Evolutionary conservation across 2,888 invertebrate genomes (phyloP), one percentile per base, ranked within the genome.

Genomic region (Seira ritae): DNA sequence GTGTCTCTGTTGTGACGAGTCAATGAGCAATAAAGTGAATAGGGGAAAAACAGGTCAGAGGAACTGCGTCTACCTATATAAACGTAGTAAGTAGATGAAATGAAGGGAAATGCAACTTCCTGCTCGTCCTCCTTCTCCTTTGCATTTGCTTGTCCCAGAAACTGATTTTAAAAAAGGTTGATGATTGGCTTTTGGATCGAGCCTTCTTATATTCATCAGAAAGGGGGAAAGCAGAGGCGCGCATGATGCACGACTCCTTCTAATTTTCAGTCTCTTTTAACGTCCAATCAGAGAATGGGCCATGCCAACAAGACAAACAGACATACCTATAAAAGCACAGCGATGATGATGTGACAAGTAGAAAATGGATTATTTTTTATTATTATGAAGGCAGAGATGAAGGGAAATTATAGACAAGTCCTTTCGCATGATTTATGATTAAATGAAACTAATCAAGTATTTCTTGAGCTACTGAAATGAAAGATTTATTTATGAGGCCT

Each of bases 101-200:
- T 24, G 73, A 77, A 72, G 77, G 77, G 82, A 82, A 82, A 77
- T 77, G 77, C 82, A 73, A 73, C 82, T 82, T 82, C 82, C 77
- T 82, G 81, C 73, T 82, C 72, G 82, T 82, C 77, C 77, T 82
- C 77, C 77, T 82, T 77, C 68, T 67, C 55, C 55, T 67, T 19
- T 65, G 50, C 75, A 68, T 22, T 31, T 31, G 31, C 31, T 31
- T 72, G 81, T 76, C 76, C 81, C 66, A 82, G 72, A 82, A 82
- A 76, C 71, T 76, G 24, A 75, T 80, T 70, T 17, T 24, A 55
- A 55, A 55, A 55, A 55, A 31, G 31, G 31, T 31, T 31, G 31
- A 31, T 8, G 31, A 31, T 31, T 31, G 3, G 31, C 2, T 31
- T 31, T 31, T 31, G 31, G 31, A 31, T 31, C 8, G 31, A 31